Evolutionary conservation across 1,140 invertebrate species (phyloP).

Genomic region (Euwallacea fornicatus): DNA sequence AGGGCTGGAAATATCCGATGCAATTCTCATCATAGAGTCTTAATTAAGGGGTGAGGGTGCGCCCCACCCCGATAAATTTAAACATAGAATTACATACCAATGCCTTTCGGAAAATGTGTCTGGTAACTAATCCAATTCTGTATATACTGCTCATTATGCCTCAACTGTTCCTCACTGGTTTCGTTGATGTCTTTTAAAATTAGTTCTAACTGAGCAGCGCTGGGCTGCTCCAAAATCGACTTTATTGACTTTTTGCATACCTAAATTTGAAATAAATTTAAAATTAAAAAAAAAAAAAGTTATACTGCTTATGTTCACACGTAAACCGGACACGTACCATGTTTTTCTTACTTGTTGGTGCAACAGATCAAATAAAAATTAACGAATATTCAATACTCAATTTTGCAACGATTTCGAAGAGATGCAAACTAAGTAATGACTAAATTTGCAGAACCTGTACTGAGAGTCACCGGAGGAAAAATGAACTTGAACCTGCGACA

Average conservation of each 20-base stretch:
- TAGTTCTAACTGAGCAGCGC: conserved; percentile 17
- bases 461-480: neutral
- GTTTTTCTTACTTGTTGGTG: neutral
- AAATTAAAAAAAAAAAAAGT: neutral
- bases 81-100: conserved; percentile 37
- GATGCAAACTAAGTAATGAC: too few relatives aligned
- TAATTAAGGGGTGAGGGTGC: too few relatives aligned
- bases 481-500: neutral
- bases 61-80: too few relatives aligned
- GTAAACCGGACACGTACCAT: neutral
- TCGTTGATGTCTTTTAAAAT: conserved; percentile 38
- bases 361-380: neutral
- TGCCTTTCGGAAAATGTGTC: conserved; percentile 43
- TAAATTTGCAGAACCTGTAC: too few relatives aligned
- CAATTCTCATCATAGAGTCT: too few relatives aligned
- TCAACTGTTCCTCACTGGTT: conserved; percentile 30
- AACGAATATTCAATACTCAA: too few relatives aligned
- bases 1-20: too few relatives aligned
- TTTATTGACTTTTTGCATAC: conserved; percentile 9
- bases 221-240: conserved; percentile 14
- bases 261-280: too few relatives aligned
- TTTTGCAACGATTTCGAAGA: too few relatives aligned
- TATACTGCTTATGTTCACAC: neutral
- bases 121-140: conserved; percentile 42
- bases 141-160: conserved; percentile 38